These are phyloP conservation scores for Galeopsomyia nigrocyanea DNA, from an alignment of 2,888 invertebrate genomes.

Conservation along the genomic window DNA sequence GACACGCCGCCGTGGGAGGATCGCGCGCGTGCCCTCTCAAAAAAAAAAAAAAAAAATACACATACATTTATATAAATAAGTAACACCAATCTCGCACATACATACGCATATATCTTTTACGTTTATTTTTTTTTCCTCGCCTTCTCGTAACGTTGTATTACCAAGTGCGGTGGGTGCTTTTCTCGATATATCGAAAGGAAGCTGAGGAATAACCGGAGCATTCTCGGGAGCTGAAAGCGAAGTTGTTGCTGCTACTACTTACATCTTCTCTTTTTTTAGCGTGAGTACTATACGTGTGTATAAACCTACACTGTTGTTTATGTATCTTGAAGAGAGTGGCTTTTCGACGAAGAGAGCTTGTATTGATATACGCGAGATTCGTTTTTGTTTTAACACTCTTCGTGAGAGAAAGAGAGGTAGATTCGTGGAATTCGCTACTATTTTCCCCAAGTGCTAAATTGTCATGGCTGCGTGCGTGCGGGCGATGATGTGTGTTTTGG, in stretches of 20 bases:
- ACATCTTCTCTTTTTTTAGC: constrained; percentile 12
- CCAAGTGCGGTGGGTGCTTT: constrained; percentile 6
- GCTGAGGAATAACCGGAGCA: not conserved
- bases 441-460: too few relatives aligned
- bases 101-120: not conserved
- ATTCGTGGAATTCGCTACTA: too few relatives aligned
- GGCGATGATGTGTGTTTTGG: too few relatives aligned
- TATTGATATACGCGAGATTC: too few relatives aligned
- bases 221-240: not conserved
- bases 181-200: too few relatives aligned
- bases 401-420: not conserved
- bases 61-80: constrained; percentile 1
- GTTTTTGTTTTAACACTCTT: not conserved
- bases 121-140: not conserved
- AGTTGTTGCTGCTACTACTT: not conserved
- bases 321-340: too few relatives aligned
- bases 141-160: too few relatives aligned
- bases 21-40: constrained; percentile 40
- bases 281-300: constrained; percentile 15
- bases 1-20: constrained; percentile 60
- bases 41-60: not conserved
- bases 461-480: too few relatives aligned
- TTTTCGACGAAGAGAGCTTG: too few relatives aligned
- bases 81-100: not conserved
- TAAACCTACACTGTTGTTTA: not conserved